Base-by-base conservation (phyloP, 2,888 invertebrate species). In the Brachycybe producta region DNA sequence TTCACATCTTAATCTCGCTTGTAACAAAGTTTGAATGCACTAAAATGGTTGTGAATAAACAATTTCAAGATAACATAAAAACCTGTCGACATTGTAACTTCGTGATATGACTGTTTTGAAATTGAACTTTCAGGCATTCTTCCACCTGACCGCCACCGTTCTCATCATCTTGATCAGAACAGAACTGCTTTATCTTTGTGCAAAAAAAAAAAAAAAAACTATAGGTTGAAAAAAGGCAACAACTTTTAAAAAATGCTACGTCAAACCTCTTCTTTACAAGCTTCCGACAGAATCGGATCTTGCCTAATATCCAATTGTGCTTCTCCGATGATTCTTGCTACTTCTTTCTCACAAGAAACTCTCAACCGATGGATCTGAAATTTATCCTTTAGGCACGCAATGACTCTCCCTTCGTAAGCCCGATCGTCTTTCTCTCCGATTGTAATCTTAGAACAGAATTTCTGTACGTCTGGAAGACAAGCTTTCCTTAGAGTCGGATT, bases 221-320 rank as follows among this genome's bases (percentile, higher is more conserved):
- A 13, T 15, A 38, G 11, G 7, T 30, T 30, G n/a, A 30, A 30
- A n/a, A 30, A 30, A 11, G 8, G 8, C 32, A 30, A 23, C 19
- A 23, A 23, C n/a, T n/a, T n/a, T n/a, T n/a, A n/a, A n/a, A n/a
- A n/a, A n/a, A n/a, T n/a, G 30, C 5, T 23, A 13, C 23, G 8
- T 54, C 63, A 59, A 59, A 78, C 77, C 69, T 78, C 78, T n/a
- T 63, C 59, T 55, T 71, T 67, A 65, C 97, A 97, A 49, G 87
- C 76, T 48, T 80, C 78, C 53, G 82, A 78, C 28, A 97, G 73
- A 38, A 87, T 70, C 1, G 92, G 91, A 72, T 95, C 90, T 52
- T 94, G 73, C 60, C 86, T 80, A 63, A 90, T 84, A 68, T 97
- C 90, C 28, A 91, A 69, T 13, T 92, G 92, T 60, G 88, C 84